Base-by-base conservation (phyloP, 2,113 vertebrate genomes). In the Otis tarda region DNA sequence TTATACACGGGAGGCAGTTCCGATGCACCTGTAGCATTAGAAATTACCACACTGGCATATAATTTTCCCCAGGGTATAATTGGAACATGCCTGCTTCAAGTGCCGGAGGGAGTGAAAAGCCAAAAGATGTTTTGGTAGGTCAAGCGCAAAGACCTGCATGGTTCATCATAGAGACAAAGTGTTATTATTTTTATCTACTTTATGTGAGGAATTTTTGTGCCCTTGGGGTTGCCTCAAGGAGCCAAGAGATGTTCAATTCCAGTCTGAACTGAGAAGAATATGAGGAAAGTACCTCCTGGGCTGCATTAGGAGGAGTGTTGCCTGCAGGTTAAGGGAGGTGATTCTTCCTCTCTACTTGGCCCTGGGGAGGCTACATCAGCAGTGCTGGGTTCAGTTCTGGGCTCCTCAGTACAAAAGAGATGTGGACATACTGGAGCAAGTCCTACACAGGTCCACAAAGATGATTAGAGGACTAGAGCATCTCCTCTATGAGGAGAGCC, bases 1-100 rank as follows among this genome's bases (percentile, higher is more conserved):
- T 95, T 94, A 78, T 95, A 78, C 81, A 79, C 2, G 7, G 63
- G 70, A 89, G 84, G 93, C 53, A 18, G 61, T 94, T 95, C 71
- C 75, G 92, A 8, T 83, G 80, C 63, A 64, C 52, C 16, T 80
- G 59, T 67, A 90, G 49, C 60, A 43, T 78, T 68, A 89, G 76
- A 81, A 60, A 25, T 94, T 92, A 89, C 80, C 68, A 83, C 75
- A 74, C 75, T 88, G 47, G 56, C 68, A 39, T 83, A 56, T 74
- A 47, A 67, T 86, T 90, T 96, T 95, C 79, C 56, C 74, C 33
- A 49, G 52, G 8, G 24, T 87, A 8, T 83, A 95, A 83, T 20
- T 88, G 75, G 33, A 74, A 75, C 8, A 9, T 60, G 11, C 23
- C 25, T 65, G 53, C 75, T 83, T 90, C 35, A 81, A 56, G 35